Conservation (phyloP, 1,140 invertebrate species). For the Anastrepha ludens region DNA sequence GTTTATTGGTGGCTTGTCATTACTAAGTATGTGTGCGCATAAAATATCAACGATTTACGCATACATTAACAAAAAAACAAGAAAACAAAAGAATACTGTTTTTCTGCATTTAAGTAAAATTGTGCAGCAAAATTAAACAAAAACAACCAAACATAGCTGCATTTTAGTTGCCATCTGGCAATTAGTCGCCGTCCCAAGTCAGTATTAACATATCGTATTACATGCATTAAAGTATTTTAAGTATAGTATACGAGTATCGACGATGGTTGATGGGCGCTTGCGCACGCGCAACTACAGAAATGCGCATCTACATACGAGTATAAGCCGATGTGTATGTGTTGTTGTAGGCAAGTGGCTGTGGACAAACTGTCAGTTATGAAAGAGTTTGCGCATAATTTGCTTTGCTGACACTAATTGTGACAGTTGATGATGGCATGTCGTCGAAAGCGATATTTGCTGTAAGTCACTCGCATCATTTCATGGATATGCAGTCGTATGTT, state of each 20-base stretch:
- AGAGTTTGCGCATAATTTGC: constrained; percentile 48
- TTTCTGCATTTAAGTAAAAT: not conserved
- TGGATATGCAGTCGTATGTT: not conserved
- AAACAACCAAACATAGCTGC: not conserved
- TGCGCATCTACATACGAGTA: not conserved
- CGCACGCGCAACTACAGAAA: not conserved
- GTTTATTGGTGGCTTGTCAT: constrained; percentile 44
- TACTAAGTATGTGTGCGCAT: constrained; percentile 21
- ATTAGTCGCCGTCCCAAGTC: constrained; percentile 41
- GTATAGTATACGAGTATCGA: constrained; percentile 31
- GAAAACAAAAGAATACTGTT: not conserved
- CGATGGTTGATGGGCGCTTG: constrained; percentile 23
- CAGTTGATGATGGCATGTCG: constrained; percentile 46
- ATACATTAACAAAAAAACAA: not conserved
- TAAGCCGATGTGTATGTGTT: not conserved
- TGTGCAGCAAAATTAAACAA: not conserved
- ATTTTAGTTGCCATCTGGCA: constrained; percentile 48
- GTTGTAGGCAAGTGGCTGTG: not conserved
- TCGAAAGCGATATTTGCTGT: constrained; percentile 42
- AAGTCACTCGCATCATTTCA: constrained; percentile 8
- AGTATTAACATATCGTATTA: constrained; percentile 45
- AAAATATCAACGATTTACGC: constrained; percentile 40
- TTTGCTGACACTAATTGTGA: constrained; percentile 51
- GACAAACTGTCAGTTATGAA: constrained; percentile 40
- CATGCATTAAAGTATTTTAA: constrained; percentile 42